Evolutionary conservation across 2,888 invertebrate genomes (phyloP).

Genomic region (Himalopsyche kuldschensis): DNA sequence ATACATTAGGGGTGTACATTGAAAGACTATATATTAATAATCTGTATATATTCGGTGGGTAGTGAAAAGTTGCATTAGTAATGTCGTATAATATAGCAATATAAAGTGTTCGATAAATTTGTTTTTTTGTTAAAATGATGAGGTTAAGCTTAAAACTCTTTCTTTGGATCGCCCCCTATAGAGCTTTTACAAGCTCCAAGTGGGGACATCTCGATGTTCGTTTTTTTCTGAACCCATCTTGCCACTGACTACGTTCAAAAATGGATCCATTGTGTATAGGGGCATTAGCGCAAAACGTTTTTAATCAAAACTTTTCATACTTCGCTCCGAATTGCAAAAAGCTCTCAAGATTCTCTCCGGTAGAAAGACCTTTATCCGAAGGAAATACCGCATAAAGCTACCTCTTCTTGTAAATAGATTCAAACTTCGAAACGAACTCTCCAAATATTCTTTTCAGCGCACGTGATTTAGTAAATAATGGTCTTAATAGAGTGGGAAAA

Average conservation of each 20-base stretch:
- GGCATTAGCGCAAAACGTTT: background rate
- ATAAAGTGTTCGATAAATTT: no score
- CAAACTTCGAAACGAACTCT: background rate
- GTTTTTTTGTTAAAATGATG: no score
- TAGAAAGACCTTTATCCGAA: slow-evolving; percentile 17
- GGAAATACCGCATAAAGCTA: slow-evolving; percentile 12
- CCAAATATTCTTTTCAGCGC: background rate
- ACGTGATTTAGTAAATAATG: slow-evolving; percentile 9
- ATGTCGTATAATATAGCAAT: no score
- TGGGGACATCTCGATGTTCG: no score
- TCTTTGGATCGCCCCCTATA: no score
- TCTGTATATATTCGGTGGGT: no score
- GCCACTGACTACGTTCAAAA: background rate
- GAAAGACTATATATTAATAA: no score
- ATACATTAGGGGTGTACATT: no score
- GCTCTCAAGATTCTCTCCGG: slow-evolving; percentile 30
- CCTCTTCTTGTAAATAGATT: background rate
- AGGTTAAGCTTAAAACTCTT: no score
- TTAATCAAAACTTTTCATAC: slow-evolving; percentile 38
- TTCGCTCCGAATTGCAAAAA: slow-evolving; percentile 32
- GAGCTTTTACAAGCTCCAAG: no score
- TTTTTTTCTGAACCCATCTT: no score
- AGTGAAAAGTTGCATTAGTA: no score
- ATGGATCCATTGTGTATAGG: background rate
- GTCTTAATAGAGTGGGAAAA: background rate